Evolutionary conservation across 2,888 invertebrate species (phyloP).

Genomic region (Bellardia pandia): DNA sequence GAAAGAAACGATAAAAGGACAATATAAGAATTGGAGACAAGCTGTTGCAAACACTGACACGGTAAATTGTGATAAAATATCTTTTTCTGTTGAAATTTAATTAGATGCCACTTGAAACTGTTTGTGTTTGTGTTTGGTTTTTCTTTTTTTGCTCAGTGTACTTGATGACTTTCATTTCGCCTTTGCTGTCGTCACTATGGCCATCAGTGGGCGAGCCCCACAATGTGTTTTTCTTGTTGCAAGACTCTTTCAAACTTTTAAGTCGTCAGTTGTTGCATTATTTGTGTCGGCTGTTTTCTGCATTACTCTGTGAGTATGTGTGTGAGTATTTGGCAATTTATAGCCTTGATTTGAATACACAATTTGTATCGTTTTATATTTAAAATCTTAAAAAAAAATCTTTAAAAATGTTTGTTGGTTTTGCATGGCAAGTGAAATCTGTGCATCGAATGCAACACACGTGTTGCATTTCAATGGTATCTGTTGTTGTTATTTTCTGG

Average conservation of each 20-base stretch:
- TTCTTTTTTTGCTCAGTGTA: background rate
- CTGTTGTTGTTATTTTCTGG: background rate
- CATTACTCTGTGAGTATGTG: background rate
- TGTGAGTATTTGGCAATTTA: conserved; percentile 3
- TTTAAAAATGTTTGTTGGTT: conserved; percentile 5
- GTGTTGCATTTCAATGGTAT: conserved; percentile 27
- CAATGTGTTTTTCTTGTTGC: conserved; percentile 3
- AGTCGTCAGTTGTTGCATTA: conserved; percentile 53
- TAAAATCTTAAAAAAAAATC: conserved; percentile 10
- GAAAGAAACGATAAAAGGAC: conserved; percentile 25
- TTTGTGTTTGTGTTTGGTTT: background rate
- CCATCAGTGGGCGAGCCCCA: conserved; percentile 41
- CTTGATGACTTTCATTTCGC: conserved; percentile 30
- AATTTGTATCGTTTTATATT: background rate
- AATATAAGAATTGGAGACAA: conserved; percentile 50
- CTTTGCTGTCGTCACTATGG: conserved; percentile 39
- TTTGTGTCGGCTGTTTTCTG: background rate
- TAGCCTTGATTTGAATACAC: conserved; percentile 32
- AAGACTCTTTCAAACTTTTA: conserved; percentile 37
- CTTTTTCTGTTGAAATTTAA: conserved; percentile 39
- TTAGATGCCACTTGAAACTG: conserved; percentile 35
- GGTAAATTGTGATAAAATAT: conserved; percentile 45
- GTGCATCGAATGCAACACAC: conserved; percentile 34
- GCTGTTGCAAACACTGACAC: conserved; percentile 67
- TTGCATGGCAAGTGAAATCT: background rate